phyloP scores from a whole-genome alignment of 1,140 invertebrate species.

The Drosophila kanapiae region DNA sequence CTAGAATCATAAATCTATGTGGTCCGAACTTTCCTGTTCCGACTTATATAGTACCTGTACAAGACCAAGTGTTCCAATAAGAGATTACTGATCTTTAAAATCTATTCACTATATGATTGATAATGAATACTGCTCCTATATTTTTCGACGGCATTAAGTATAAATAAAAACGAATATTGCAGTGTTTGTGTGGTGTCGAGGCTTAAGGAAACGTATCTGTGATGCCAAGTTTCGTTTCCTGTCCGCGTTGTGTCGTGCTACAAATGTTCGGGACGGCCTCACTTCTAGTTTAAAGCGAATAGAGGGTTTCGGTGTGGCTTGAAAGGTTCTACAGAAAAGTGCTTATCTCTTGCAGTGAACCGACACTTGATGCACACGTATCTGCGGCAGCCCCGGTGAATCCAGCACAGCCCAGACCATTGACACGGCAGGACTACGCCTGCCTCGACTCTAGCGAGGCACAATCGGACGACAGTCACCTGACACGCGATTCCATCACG shows the following conservation, averaged over 20 bases:
- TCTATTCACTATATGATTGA: neutral
- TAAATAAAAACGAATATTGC: too few species aligned
- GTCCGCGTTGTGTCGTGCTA: neutral
- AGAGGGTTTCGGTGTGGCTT: too few species aligned
- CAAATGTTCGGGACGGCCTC: too few species aligned
- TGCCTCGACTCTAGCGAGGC: constrained; percentile 82
- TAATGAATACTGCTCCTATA: too few species aligned
- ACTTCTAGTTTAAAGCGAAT: neutral
- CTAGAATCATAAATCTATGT: too few species aligned
- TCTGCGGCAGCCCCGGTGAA: neutral
- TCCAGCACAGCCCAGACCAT: neutral
- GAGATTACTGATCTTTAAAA: neutral
- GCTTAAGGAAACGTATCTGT: too few species aligned
- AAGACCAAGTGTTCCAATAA: neutral
- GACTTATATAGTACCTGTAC: too few species aligned
- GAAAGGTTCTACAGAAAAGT: neutral
- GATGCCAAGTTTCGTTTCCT: neutral
- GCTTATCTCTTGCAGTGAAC: constrained; percentile 22
- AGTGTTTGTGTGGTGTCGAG: too few species aligned
- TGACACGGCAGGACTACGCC: constrained; percentile 65
- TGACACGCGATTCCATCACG: constrained; percentile 79
- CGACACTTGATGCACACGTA: constrained; percentile 3
- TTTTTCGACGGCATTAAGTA: too few species aligned
- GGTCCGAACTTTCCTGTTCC: too few species aligned
- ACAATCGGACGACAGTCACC: constrained; percentile 80